A percentile compares a stretch with the other conserved stretches of the same genome.
phyloP scores from a whole-genome alignment of 2,888 invertebrate genomes.

The Epirrhoe alternata region DNA sequence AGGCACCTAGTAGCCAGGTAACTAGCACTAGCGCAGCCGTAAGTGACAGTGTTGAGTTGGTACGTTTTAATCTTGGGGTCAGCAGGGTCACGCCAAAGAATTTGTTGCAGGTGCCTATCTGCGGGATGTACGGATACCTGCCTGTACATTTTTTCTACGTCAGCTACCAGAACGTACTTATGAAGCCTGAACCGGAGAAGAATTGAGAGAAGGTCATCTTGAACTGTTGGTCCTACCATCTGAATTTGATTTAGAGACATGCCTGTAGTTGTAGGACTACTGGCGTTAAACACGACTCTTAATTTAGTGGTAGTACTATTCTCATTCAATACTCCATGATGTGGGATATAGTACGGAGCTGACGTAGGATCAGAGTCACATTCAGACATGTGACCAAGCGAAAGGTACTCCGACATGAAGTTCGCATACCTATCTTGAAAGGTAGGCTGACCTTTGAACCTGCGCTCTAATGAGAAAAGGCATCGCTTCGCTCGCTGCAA shows the following conservation, averaged over 20 bases:
- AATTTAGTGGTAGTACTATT: constrained; percentile 36
- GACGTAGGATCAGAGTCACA: background rate
- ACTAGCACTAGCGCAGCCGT: constrained; percentile 46
- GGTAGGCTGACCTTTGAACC: constrained; percentile 5
- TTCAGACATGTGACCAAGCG: constrained; percentile 43
- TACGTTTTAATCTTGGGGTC: constrained; percentile 28
- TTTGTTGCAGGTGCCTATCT: constrained; percentile 39
- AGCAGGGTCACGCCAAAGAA: constrained; percentile 43
- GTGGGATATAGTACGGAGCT: constrained; percentile 18
- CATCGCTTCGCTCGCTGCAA: constrained; percentile 40
- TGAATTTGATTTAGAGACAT: background rate
- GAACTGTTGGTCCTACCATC: constrained; percentile 14
- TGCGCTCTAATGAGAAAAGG: constrained; percentile 13
- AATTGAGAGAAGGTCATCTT: constrained; percentile 42
- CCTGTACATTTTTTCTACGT: constrained; percentile 47
- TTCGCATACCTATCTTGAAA: constrained; percentile 35
- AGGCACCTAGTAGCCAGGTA: constrained; percentile 35
- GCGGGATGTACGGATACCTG: constrained; percentile 33
- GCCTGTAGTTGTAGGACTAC: constrained; percentile 15
- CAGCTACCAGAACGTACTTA: constrained; percentile 38
- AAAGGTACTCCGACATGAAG: constrained; percentile 44
- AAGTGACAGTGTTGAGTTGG: constrained; percentile 45
- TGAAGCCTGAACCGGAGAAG: constrained; percentile 40
- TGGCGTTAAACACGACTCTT: constrained; percentile 36
- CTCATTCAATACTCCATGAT: constrained; percentile 37